Evolutionary conservation across 2,113 vertebrate genomes (phyloP).

Genomic region (Calypte anna): DNA sequence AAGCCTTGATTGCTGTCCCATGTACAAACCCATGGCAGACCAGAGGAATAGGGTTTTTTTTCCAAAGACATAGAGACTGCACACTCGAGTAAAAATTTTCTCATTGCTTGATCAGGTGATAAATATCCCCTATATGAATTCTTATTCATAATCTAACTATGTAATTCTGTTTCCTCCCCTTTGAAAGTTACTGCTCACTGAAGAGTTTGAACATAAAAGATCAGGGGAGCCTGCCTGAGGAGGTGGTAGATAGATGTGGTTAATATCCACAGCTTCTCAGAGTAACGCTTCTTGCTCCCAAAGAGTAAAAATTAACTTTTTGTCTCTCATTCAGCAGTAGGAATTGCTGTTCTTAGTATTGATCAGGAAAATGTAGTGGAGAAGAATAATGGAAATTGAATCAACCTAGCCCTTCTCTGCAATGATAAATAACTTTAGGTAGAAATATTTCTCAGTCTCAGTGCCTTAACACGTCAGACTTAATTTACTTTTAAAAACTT

Average conservation of each 20-base stretch:
- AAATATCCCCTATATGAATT: not conserved
- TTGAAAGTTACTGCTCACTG: not conserved
- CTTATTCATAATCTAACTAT: not conserved
- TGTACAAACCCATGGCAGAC: not conserved
- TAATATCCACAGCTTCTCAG: not conserved
- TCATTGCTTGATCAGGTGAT: not conserved
- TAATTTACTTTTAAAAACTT: not conserved
- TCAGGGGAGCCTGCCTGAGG: rapidly evolving
- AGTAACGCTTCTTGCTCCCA: not conserved
- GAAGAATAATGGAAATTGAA: not conserved
- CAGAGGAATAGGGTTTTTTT: not conserved
- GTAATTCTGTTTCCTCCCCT: not conserved
- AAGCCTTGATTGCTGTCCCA: not conserved
- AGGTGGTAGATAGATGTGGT: not conserved
- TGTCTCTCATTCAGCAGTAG: not conserved
- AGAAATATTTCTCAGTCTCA: not conserved
- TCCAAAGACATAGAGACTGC: not conserved
- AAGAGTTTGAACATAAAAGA: not conserved
- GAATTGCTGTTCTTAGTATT: not conserved
- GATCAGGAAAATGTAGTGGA: not conserved
- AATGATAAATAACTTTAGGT: not conserved
- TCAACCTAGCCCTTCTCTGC: not conserved
- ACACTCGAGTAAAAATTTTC: not conserved
- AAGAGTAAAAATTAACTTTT: not conserved
- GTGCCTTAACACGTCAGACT: not conserved